Evolutionary conservation across 2,797 vertebrate species (phyloP), one percentile per base, ranked within the genome.

Genomic region (Melanogrammus aeglefinus): DNA sequence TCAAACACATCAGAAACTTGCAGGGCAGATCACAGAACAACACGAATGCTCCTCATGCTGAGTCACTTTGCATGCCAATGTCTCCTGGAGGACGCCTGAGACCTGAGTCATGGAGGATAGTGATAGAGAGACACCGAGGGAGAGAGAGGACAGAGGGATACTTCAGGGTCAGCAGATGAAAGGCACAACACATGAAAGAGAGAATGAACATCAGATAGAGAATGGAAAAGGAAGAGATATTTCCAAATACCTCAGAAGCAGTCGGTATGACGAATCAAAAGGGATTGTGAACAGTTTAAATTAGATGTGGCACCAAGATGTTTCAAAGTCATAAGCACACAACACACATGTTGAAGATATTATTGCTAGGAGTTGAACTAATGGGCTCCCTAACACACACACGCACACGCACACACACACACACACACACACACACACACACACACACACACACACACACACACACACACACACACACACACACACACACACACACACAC

Each of bases 181-280:
- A 31, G 76, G 81, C 35, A 73, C 84, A 79, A 76, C 80, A 78
- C 73, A 70, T 78, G 76, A 82, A 82, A 74, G 80, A 69, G 47
- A 51, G 47, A 86, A 90, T 24, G 57, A 66, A 66, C 57, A 66
- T 5, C n/a, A 88, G 39, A 41, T 90, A 90, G 85, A 66, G 57
- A 66, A 3, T 80, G 82, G 89, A 87, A 88, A 88, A 66, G 90
- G 91, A 85, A 66, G 57, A 90, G 87, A 73, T 18, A 69, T 27
- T 75, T 31, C 6, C 14, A 90, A 93, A 95, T 94, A 90, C 90
- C 93, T 92, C 88, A 88, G 80, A 86, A 86, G 91, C 92, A 92
- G 91, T 92, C 90, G 86, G 91, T 91, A 90, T 92, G 87, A 87
- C 86, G 86, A 82, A 88, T 88, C 85, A 89, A 91, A 91, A 90